phyloP scores from a whole-genome alignment of 2,888 invertebrate species.

The Bimastos eiseni region DNA sequence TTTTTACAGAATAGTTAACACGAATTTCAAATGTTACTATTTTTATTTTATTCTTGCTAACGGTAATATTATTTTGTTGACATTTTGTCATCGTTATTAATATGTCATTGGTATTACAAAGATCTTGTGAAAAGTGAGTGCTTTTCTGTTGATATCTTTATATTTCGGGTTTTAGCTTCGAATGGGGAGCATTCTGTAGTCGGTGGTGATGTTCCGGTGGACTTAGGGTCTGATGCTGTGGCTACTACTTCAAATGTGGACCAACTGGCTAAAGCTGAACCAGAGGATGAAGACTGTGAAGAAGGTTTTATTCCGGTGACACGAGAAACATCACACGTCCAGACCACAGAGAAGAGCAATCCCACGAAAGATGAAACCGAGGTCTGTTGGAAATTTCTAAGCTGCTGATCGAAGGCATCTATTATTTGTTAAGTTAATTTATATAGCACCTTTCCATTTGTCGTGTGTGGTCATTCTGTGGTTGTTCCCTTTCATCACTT shows the following conservation, averaged over 20 bases:
- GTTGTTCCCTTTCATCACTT: not conserved
- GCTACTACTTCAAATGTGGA: not conserved
- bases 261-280: not conserved
- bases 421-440: too few relatives aligned
- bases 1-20: too few relatives aligned
- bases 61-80: too few relatives aligned
- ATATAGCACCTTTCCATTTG: not conserved
- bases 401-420: not conserved
- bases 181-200: not conserved
- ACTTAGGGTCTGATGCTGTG: not conserved
- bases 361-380: not conserved
- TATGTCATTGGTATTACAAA: not conserved
- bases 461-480: not conserved
- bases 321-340: not conserved
- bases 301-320: not conserved
- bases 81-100: too few relatives aligned
- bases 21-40: too few relatives aligned
- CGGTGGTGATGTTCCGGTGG: not conserved
- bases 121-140: not conserved
- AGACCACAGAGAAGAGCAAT: not conserved
- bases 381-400: not conserved
- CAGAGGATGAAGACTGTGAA: constrained; percentile 22
- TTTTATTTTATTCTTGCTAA: too few relatives aligned
- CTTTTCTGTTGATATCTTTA: not conserved
- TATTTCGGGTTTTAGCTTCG: not conserved